These are phyloP conservation scores for Gambusia affinis DNA, from an alignment of 2,113 vertebrate genomes.

Conservation along the genomic window DNA sequence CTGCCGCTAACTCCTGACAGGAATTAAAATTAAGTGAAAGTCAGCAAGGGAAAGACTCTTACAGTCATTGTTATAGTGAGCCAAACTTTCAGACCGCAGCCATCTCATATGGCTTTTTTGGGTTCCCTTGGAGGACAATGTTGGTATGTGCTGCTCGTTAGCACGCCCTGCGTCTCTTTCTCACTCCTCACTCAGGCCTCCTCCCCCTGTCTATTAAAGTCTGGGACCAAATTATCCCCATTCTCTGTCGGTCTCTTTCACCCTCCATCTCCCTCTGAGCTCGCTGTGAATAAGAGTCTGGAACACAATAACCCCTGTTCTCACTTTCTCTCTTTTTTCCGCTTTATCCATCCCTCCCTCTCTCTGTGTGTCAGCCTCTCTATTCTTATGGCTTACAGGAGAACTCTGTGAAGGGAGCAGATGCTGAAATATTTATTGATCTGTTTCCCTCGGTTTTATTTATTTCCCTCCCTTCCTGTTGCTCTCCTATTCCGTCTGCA, in stretches of 20 bases:
- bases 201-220: slow-evolving; percentile 66
- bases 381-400: slow-evolving; percentile 65
- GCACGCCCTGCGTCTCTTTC: slow-evolving; percentile 52
- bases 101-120: slow-evolving; percentile 46
- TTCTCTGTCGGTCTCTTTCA: slow-evolving; percentile 55
- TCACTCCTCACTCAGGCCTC: slow-evolving; percentile 61
- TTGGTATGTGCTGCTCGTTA: slow-evolving; percentile 74
- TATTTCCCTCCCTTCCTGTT: slow-evolving; percentile 61
- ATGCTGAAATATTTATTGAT: slow-evolving; percentile 86
- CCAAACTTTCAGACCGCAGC: slow-evolving; percentile 44
- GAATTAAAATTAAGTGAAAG: slow-evolving; percentile 61
- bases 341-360: slow-evolving; percentile 45
- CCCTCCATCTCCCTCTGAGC: slow-evolving; percentile 49
- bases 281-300: slow-evolving; percentile 61
- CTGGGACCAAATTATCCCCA: slow-evolving; percentile 66
- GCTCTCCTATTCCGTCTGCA: slow-evolving; percentile 29
- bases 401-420: slow-evolving; percentile 71
- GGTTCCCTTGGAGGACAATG: slow-evolving; percentile 61
- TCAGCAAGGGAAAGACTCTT: slow-evolving; percentile 51
- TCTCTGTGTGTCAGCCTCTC: slow-evolving; percentile 24
- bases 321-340: slow-evolving; percentile 41
- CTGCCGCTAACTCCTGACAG: slow-evolving; percentile 57
- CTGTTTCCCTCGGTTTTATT: slow-evolving; percentile 79
- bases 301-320: slow-evolving; percentile 70
- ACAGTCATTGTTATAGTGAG: slow-evolving; percentile 49